A percentile compares a stretch with the other conserved stretches of the same genome.
phyloP scores from a whole-genome alignment of 2,797 vertebrate genomes.

The Darevskia mixta region DNA sequence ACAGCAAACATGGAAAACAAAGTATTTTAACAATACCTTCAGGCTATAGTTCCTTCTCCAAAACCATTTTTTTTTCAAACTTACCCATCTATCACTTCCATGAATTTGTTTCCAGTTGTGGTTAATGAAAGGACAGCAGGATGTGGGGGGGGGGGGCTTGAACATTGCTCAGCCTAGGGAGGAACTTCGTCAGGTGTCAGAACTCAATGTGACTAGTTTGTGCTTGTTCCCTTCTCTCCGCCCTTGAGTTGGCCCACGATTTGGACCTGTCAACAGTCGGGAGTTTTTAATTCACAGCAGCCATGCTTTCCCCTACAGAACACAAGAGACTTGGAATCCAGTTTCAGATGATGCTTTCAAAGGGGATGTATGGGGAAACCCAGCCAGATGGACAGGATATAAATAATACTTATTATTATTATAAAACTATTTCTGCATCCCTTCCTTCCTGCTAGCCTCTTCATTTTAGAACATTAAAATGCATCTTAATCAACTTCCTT shows the following conservation, averaged over 20 bases:
- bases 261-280: background rate
- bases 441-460: background rate
- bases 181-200: background rate
- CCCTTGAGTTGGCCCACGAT: background rate
- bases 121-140: background rate
- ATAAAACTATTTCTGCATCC: background rate
- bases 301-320: background rate
- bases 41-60: slow-evolving; percentile 37
- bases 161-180: background rate
- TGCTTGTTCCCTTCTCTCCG: background rate
- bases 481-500: background rate
- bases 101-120: slow-evolving; percentile 37
- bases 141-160: background rate
- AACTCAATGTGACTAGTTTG: background rate
- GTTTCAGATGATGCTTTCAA: background rate
- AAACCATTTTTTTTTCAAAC: slow-evolving; percentile 34
- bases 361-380: background rate
- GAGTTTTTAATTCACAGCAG: background rate
- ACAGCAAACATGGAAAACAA: slow-evolving; percentile 22
- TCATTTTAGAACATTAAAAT: background rate
- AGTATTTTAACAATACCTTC: slow-evolving; percentile 56
- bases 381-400: too few species aligned
- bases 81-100: slow-evolving; percentile 36
- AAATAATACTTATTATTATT: background rate
- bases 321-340: background rate